phyloP scores from a whole-genome alignment of 2,113 vertebrate species.

The Azemiops feae region DNA sequence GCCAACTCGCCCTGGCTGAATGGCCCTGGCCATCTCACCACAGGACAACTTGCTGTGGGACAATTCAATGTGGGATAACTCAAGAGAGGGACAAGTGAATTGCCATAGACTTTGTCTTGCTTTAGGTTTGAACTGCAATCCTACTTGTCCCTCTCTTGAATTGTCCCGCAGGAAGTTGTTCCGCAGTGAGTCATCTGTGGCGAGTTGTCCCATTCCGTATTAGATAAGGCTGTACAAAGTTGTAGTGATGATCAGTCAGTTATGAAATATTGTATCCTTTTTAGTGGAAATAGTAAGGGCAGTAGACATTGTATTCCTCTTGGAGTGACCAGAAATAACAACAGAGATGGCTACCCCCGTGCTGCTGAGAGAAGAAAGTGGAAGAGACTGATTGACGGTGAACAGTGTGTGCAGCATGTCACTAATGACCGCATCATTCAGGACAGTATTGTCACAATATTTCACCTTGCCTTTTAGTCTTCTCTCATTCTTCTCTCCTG shows the following conservation, averaged over 20 bases:
- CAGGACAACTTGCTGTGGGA: neutral
- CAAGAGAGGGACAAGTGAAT: neutral
- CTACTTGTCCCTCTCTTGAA: too few relatives aligned
- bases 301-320: neutral
- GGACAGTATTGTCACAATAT: neutral
- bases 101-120: neutral
- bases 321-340: neutral
- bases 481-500: neutral
- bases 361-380: neutral
- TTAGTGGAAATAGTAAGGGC: neutral
- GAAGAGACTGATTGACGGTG: neutral
- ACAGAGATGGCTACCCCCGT: neutral
- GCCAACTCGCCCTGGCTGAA: neutral
- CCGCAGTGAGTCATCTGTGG: neutral
- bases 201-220: neutral
- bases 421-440: neutral
- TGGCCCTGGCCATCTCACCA: neutral
- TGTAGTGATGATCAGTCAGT: neutral
- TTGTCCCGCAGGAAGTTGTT: neutral
- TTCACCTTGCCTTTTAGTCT: neutral
- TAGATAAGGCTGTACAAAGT: neutral
- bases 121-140: neutral
- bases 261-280: neutral
- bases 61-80: neutral
- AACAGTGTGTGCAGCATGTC: neutral